Base-by-base conservation (phyloP, 2,113 vertebrate species). In the Bubo scandiacus region DNA sequence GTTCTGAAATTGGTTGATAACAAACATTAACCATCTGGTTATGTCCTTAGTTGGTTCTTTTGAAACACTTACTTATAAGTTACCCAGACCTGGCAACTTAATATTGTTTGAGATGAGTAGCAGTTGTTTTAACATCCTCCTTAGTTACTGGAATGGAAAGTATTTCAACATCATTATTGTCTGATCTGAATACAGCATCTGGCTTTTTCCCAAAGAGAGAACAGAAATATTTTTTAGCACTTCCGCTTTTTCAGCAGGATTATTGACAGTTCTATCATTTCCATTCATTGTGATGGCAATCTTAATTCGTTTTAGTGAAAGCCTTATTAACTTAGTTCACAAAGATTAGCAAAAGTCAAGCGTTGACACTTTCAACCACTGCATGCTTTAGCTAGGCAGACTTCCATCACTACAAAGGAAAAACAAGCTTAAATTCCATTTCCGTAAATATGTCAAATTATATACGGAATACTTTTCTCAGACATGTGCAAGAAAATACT, bases 71-170 rank as follows among this genome's bases (percentile, higher is more conserved):
- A 8, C 78, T 94, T 51, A 3, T 15, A 87, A 87, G 52, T 95
- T 82, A 92, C 84, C 91, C 88, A 73, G 91, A 92, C 83, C 89
- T 87, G 70, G 94, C 94, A 95, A 73, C 78, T 94, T 62, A 3
- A 51, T 82, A 26, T 86, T 82, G 86, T 91, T 94, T 58, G 96
- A 96, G 92, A 82, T 79, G 96, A 96, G 88, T 6, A 94, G 96
- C 92, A 85, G 96, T 95, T 97, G 92, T 95, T 97, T 97, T 79
- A 97, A 96, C 94, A 94, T 95, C 95, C 96, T 96, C 95, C 95
- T 94, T 95, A 51, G 96, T 97, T 96, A 97, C 95, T 91, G 96
- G 86, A 97, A 96, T 96, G 94, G 96, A 96, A 97, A 96, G 83
- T 96, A 91, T 97, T 97, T 97, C 94, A 51, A 94, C 96, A 97